Evolutionary conservation across 2,797 vertebrate genomes (phyloP).

Genomic region (Falco peregrinus): DNA sequence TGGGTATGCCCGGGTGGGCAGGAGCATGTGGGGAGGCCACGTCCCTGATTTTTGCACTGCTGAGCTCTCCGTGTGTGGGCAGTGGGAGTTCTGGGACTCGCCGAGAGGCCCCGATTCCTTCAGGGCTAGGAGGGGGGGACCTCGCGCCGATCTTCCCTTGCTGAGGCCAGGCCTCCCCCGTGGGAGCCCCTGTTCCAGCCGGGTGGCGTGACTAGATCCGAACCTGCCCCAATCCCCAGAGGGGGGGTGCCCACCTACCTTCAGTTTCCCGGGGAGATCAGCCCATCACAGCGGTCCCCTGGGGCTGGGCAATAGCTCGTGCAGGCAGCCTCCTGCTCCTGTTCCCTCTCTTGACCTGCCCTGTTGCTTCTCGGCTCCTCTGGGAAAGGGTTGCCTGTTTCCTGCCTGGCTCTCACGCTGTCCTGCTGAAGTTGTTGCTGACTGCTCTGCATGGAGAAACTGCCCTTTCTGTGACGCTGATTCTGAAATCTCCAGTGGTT

Average conservation of each 20-base stretch:
- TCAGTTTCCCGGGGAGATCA: rapidly evolving
- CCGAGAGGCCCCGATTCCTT: not conserved
- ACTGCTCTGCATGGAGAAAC: not conserved
- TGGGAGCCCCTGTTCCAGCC: not conserved
- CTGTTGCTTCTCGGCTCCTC: rapidly evolving
- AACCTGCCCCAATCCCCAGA: rapidly evolving
- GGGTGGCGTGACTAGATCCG: too few relatives aligned
- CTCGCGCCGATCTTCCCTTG: too few relatives aligned
- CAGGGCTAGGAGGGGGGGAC: not conserved
- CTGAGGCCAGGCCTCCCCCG: too few relatives aligned
- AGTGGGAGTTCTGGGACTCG: not conserved
- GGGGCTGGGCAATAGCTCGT: rapidly evolving
- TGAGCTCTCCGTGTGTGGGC: too few relatives aligned
- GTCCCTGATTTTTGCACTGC: not conserved
- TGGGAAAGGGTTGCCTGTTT: too few relatives aligned
- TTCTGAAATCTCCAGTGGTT: not conserved
- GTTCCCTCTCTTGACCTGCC: rapidly evolving
- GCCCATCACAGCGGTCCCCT: too few relatives aligned
- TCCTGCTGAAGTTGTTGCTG: not conserved
- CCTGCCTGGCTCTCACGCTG: rapidly evolving
- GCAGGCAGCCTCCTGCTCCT: not conserved
- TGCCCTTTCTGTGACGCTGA: rapidly evolving
- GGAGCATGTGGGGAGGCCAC: too few relatives aligned
- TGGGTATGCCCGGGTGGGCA: not conserved
- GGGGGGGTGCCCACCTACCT: rapidly evolving